Conservation (phyloP, 1,140 invertebrate genomes). For the Papilio xuthus region DNA sequence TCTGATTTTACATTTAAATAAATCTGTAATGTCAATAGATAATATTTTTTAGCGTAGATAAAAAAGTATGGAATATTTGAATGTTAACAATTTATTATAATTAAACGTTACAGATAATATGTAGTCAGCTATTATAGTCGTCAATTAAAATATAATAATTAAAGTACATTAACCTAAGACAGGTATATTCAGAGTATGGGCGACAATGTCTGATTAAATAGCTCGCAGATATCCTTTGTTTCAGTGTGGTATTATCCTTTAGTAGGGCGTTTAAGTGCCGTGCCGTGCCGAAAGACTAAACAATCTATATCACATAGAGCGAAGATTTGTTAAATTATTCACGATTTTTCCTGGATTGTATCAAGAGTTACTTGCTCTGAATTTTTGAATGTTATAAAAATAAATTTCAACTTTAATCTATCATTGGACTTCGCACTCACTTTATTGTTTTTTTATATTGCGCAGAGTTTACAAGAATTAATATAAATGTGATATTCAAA, state of each 20-base stretch:
- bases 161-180: not conserved
- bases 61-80: no score
- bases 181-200: not conserved
- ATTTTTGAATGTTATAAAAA: no score
- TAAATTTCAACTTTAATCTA: not conserved
- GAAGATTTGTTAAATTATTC: slow-evolving; percentile 15
- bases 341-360: not conserved
- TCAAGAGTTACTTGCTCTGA: no score
- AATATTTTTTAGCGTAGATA: no score
- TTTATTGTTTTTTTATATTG: no score
- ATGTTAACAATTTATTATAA: no score
- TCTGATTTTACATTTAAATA: no score
- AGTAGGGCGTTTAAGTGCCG: slow-evolving; percentile 1
- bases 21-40: no score
- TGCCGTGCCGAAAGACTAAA: not conserved
- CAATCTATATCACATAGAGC: not conserved
- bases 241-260: not conserved
- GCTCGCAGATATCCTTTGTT: not conserved
- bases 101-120: no score
- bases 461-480: not conserved
- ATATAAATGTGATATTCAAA: not conserved
- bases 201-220: not conserved
- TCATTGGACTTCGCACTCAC: not conserved
- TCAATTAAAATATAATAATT: not conserved
- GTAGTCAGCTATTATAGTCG: not conserved